Conservation (phyloP, 2,113 vertebrate species). For the Phycodurus eques region DNA sequence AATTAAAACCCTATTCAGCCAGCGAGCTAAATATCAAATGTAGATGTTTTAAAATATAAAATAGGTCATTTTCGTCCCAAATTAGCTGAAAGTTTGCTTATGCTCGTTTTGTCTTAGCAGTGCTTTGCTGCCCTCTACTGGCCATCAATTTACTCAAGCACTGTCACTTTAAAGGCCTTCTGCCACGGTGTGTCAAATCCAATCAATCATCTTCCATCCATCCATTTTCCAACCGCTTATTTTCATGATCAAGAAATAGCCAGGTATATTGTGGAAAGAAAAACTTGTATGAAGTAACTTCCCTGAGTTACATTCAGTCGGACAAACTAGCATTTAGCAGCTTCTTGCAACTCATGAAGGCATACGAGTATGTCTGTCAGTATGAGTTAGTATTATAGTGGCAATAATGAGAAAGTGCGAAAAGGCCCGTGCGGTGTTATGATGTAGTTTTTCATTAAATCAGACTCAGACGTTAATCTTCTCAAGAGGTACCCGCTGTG, state of each 20-base stretch:
- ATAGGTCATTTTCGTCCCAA: not conserved
- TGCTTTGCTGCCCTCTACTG: slow-evolving; percentile 36
- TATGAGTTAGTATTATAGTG: slow-evolving; percentile 17
- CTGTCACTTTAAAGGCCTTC: not conserved
- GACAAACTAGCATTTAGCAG: slow-evolving; percentile 5
- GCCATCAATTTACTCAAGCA: not conserved
- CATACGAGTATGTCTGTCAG: slow-evolving; percentile 11
- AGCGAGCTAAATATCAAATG: too few species aligned
- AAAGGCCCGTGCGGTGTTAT: not conserved
- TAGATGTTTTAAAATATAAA: too few species aligned
- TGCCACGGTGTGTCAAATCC: too few species aligned
- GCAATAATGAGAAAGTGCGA: slow-evolving; percentile 31
- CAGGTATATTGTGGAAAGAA: not conserved
- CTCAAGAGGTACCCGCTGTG: slow-evolving; percentile 47
- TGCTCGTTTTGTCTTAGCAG: not conserved
- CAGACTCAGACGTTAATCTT: slow-evolving; percentile 53
- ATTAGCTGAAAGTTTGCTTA: too few species aligned
- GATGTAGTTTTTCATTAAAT: slow-evolving; percentile 50
- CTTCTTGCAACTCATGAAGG: slow-evolving; percentile 7
- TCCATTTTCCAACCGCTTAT: too few species aligned
- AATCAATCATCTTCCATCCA: too few species aligned
- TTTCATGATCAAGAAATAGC: too few species aligned
- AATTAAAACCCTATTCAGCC: too few species aligned
- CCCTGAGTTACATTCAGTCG: not conserved
- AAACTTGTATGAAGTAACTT: not conserved